Evolutionary conservation across 2,113 vertebrate genomes (phyloP).

Genomic region (Uria aalge): DNA sequence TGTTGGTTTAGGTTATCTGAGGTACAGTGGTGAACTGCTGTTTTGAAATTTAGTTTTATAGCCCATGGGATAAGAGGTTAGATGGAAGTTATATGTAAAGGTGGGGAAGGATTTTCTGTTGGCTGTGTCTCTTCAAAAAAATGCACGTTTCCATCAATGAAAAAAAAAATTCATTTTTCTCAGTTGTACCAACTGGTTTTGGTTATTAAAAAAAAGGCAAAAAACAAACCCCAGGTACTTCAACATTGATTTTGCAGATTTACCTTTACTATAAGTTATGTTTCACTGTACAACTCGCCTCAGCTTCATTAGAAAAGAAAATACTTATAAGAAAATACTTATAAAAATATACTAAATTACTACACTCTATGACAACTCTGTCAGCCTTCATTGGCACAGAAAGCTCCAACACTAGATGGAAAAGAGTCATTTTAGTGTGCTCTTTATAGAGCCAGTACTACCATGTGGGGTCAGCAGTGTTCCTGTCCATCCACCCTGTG

Average conservation of each 20-base stretch:
- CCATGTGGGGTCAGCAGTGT: constrained; percentile 62
- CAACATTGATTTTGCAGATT: neutral
- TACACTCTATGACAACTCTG: neutral
- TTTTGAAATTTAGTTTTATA: neutral
- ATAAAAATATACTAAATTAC: too few species aligned
- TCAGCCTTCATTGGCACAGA: constrained; percentile 66
- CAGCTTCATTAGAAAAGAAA: neutral
- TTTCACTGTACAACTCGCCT: neutral
- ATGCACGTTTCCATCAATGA: neutral
- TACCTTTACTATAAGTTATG: neutral
- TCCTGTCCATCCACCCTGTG: constrained; percentile 62
- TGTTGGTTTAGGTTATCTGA: neutral
- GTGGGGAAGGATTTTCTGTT: neutral
- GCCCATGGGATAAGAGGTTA: fast-evolving
- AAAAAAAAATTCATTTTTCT: neutral
- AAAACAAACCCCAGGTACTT: fast-evolving
- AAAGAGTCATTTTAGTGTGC: constrained; percentile 64
- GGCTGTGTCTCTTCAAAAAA: neutral
- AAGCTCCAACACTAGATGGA: constrained; percentile 43
- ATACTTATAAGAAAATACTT: neutral
- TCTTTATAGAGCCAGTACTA: constrained; percentile 71
- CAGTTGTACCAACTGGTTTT: neutral
- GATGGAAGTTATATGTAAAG: neutral
- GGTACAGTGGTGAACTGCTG: neutral
- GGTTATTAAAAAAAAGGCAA: neutral